Conservation (phyloP, 2,113 vertebrate species). For the Dunckerocampus dactyliophorus region DNA sequence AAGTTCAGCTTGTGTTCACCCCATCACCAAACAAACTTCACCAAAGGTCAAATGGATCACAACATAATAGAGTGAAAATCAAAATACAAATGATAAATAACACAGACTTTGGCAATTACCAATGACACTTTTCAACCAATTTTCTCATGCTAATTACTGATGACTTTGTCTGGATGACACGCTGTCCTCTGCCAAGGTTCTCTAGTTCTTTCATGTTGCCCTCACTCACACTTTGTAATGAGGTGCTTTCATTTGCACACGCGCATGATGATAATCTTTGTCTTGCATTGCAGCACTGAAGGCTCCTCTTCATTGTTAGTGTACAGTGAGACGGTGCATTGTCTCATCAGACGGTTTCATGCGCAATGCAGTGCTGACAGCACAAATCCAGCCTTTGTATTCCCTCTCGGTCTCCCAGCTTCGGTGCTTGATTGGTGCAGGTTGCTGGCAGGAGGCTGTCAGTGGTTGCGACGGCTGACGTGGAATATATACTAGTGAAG, state of each 20-base stretch:
- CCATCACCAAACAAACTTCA: too few relatives aligned
- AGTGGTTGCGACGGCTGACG: constrained; percentile 46
- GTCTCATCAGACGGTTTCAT: constrained; percentile 45
- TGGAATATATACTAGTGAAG: constrained; percentile 49
- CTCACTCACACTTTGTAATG: constrained; percentile 33
- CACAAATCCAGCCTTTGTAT: constrained; percentile 52
- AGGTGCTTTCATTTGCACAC: constrained; percentile 40
- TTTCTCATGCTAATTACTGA: constrained; percentile 5
- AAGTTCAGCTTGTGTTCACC: background rate
- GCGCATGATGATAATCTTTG: constrained; percentile 30
- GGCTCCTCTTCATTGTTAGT: constrained; percentile 34
- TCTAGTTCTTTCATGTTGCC: constrained; percentile 1
- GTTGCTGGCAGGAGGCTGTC: constrained; percentile 58
- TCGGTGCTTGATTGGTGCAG: constrained; percentile 47
- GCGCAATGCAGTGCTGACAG: constrained; percentile 53
- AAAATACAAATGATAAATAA: background rate
- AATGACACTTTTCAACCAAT: background rate
- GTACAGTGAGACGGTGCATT: constrained; percentile 30
- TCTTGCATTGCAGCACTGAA: constrained; percentile 32
- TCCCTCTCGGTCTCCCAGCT: constrained; percentile 39
- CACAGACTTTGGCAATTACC: background rate
- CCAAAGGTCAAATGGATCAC: too few relatives aligned
- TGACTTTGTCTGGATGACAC: background rate
- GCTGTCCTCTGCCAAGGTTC: background rate
- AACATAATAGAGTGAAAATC: too few relatives aligned